These are phyloP conservation scores for Sorex fumeus DNA, from an alignment of 2,113 vertebrate genomes.

Conservation along the genomic window DNA sequence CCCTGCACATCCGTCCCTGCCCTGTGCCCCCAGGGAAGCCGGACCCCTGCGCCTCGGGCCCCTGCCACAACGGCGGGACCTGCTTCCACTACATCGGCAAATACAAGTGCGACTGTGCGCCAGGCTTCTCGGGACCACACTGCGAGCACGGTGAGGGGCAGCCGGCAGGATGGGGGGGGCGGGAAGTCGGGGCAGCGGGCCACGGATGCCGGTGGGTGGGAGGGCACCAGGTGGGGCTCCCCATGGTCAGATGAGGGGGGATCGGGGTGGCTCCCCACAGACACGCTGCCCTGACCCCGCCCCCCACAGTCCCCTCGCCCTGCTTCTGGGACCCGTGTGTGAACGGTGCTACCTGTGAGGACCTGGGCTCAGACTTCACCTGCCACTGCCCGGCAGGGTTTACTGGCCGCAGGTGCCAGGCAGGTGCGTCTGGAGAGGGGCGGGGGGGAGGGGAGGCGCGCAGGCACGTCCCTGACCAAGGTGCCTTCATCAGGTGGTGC, in stretches of 20 bases:
- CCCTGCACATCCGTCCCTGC: neutral
- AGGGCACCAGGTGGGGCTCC: no score
- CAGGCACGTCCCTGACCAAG: neutral
- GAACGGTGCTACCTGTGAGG: constrained; percentile 89
- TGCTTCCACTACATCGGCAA: constrained; percentile 99
- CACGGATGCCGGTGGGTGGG: no score
- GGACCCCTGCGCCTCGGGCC: constrained; percentile 96
- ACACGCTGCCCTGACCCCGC: neutral
- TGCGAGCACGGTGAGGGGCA: constrained; percentile 92
- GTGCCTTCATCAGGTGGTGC: no score
- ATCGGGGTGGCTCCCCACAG: neutral
- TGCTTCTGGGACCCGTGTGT: constrained; percentile 88
- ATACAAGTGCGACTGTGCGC: constrained; percentile 97
- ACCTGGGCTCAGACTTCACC: constrained; percentile 79
- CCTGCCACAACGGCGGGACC: constrained; percentile 96
- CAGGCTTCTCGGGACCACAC: constrained; percentile 93
- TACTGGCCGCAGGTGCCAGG: constrained; percentile 88
- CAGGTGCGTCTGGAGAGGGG: constrained; percentile 82
- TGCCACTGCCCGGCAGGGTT: constrained; percentile 87
- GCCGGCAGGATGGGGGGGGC: neutral
- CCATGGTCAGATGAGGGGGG: no score
- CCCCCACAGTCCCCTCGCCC: constrained; percentile 84
- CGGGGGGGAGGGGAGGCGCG: no score
- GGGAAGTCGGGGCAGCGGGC: no score
- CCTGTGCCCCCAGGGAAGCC: constrained; percentile 92